A percentile compares a stretch with the other conserved stretches of the same genome.
Evolutionary conservation across 2,113 vertebrate genomes (phyloP).

Genomic region (Pseudopipra pipra): DNA sequence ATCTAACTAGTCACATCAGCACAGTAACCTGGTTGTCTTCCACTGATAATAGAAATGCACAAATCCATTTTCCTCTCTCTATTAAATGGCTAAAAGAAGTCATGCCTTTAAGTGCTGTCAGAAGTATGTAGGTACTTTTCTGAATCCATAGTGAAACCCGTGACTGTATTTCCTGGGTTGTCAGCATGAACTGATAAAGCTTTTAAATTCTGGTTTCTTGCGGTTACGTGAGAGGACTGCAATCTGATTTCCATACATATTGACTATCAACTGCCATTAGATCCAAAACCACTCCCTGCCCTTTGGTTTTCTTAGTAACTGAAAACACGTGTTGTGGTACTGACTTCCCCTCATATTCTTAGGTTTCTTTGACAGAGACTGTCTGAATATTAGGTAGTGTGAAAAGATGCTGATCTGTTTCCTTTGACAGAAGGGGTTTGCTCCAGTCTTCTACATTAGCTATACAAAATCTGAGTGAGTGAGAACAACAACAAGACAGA

Average conservation of each 20-base stretch:
- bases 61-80: neutral
- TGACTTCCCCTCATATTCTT: neutral
- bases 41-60: neutral
- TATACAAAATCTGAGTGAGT: neutral
- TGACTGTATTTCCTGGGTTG: neutral
- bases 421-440: neutral
- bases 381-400: neutral
- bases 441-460: neutral
- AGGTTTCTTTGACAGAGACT: neutral
- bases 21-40: neutral
- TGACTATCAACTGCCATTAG: neutral
- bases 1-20: neutral
- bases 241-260: neutral
- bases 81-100: neutral
- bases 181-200: neutral
- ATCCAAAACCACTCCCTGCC: neutral
- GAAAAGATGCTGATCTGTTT: slow-evolving; percentile 18
- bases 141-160: neutral
- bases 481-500: neutral
- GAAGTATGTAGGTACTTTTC: neutral
- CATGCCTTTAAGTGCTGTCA: neutral
- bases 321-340: neutral
- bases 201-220: neutral
- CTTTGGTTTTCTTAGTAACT: neutral
- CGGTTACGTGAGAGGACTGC: neutral